A percentile compares a stretch with the other conserved stretches of the same genome.
Evolutionary conservation across 2,888 invertebrate genomes (phyloP).

Genomic region (Biston stratarius): DNA sequence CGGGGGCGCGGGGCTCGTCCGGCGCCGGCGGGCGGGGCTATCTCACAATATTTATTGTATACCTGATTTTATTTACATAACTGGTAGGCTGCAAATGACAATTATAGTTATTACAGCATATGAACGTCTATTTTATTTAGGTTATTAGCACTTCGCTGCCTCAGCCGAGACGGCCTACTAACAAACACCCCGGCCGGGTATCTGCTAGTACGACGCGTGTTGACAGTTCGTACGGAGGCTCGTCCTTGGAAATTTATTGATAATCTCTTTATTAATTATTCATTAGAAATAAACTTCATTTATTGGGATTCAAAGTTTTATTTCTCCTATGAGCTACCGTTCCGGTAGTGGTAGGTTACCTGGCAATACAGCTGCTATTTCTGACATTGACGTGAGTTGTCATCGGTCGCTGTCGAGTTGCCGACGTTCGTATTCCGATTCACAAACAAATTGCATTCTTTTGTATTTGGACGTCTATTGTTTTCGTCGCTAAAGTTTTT

Average conservation of each 20-base stretch:
- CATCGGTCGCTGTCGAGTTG: conserved; percentile 28
- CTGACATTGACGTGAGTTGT: conserved; percentile 10
- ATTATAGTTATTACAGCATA: conserved; percentile 29
- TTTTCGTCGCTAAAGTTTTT: conserved; percentile 4
- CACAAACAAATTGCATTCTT: conserved; percentile 16
- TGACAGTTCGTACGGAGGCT: conserved; percentile 44
- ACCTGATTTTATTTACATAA: conserved; percentile 20
- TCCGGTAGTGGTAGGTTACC: conserved; percentile 28
- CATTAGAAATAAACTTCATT: conserved; percentile 76
- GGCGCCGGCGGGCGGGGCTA: conserved; percentile 12
- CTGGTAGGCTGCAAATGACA: conserved; percentile 29
- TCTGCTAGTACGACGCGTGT: conserved; percentile 51
- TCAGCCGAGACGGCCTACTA: neutral
- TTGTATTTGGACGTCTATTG: conserved; percentile 13
- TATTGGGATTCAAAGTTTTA: conserved; percentile 64
- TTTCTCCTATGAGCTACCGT: conserved; percentile 34
- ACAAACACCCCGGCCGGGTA: conserved; percentile 30
- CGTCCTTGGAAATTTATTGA: conserved; percentile 54
- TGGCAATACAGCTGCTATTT: conserved; percentile 29
- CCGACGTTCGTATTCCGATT: neutral
- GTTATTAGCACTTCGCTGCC: neutral
- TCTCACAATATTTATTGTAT: conserved; percentile 36
- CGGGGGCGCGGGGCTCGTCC: neutral
- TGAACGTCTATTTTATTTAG: conserved; percentile 17
- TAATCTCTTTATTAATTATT: conserved; percentile 71